Evolutionary conservation across 2,888 invertebrate genomes (phyloP).

Genomic region (Coremacera marginata): DNA sequence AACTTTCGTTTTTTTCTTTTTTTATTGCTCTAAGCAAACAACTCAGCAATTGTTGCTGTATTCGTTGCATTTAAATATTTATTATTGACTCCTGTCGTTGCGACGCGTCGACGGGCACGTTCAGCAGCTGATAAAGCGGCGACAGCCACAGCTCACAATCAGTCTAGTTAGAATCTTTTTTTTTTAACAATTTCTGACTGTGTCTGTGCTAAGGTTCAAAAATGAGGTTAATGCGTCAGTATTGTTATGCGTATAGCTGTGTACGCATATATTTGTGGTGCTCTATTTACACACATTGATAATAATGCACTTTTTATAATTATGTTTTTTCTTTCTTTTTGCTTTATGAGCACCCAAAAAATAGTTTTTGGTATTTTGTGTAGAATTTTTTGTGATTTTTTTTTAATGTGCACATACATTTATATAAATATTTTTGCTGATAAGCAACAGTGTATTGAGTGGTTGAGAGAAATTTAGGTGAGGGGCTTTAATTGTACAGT

Average conservation of each 20-base stretch:
- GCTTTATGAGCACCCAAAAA: no score
- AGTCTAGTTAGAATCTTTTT: no score
- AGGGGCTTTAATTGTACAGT: not conserved
- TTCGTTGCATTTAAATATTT: not conserved
- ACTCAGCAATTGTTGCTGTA: not conserved
- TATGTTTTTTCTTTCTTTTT: no score
- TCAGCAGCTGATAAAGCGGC: no score
- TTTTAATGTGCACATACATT: no score
- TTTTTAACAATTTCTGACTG: no score
- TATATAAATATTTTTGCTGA: no score
- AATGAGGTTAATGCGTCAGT: constrained; percentile 18
- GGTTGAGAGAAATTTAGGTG: not conserved
- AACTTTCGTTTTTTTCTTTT: no score
- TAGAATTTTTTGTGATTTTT: not conserved
- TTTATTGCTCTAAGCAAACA: not conserved
- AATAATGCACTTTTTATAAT: not conserved
- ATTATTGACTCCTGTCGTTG: no score
- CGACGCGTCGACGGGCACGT: no score
- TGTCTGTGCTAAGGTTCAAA: not conserved
- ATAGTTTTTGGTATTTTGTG: not conserved
- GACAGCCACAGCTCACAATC: no score
- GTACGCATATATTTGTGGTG: not conserved
- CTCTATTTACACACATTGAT: constrained; percentile 11
- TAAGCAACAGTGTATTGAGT: not conserved
- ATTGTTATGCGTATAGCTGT: not conserved